phyloP scores from a whole-genome alignment of 2,113 vertebrate species.

The Phylloscopus trochiloides region DNA sequence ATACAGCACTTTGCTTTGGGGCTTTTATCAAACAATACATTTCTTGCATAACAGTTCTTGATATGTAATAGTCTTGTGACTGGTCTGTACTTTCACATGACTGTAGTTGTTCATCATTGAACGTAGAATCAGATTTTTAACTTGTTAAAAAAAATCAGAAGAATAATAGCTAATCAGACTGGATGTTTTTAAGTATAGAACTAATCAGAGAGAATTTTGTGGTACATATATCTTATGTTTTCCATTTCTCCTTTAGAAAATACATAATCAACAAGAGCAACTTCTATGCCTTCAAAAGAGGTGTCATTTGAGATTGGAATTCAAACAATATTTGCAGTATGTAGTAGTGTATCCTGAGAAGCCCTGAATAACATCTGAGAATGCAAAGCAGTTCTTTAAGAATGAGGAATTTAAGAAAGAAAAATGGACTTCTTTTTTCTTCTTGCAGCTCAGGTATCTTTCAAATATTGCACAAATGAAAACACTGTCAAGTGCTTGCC shows the following conservation, averaged over 20 bases:
- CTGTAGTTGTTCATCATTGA: not conserved
- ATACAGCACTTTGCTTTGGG: not conserved
- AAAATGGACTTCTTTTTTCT: not conserved
- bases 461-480: not conserved
- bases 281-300: slow-evolving; percentile 7
- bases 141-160: not conserved
- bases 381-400: not conserved
- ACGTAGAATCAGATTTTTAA: not conserved
- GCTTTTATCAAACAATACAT: not conserved
- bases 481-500: not conserved
- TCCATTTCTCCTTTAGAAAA: slow-evolving; percentile 1
- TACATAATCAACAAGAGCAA: not conserved
- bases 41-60: not conserved
- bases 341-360: not conserved
- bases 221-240: not conserved
- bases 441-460: not conserved
- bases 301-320: slow-evolving; percentile 21
- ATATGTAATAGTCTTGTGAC: not conserved
- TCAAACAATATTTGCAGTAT: slow-evolving; percentile 38
- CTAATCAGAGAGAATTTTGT: not conserved
- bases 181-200: not conserved
- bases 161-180: not conserved
- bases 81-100: not conserved
- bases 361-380: not conserved
- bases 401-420: not conserved